Percentiles rank a stretch among this genome's conserved stretches.
Conservation (phyloP, 2,113 vertebrate species). For the Trachemys scripta region DNA sequence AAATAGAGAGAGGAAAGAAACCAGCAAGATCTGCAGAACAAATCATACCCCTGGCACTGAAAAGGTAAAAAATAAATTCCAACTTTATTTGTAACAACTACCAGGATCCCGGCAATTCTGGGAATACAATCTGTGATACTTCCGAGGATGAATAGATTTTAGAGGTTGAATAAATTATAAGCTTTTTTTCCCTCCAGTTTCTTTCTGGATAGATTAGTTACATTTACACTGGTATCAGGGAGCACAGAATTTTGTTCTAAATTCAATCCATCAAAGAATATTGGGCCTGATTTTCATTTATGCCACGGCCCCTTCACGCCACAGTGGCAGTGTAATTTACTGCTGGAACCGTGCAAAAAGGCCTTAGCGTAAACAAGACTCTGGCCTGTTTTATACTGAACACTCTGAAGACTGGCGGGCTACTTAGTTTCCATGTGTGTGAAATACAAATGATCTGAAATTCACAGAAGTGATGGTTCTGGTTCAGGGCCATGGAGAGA, state of each 20-base stretch:
- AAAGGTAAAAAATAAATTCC: not conserved
- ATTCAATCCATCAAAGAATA: conserved; percentile 8
- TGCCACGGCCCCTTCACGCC: not conserved
- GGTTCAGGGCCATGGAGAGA: conserved; percentile 16
- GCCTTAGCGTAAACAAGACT: not conserved
- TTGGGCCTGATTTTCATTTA: not conserved
- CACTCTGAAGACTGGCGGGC: conserved; percentile 48
- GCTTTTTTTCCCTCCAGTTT: not conserved
- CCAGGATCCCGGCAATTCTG: accelerated
- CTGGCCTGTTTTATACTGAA: conserved; percentile 28
- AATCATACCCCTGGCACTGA: accelerated
- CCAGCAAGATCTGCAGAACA: not conserved
- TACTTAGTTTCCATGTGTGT: conserved; percentile 51
- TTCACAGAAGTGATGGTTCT: conserved; percentile 61
- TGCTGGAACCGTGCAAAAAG: not conserved
- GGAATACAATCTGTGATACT: not conserved
- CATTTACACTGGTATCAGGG: not conserved
- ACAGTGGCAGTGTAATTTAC: conserved; percentile 27
- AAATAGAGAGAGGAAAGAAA: not conserved
- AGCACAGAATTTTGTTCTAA: not conserved
- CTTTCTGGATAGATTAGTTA: conserved; percentile 12
- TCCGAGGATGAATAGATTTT: not conserved
- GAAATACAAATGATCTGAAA: conserved; percentile 33
- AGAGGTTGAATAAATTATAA: not conserved
- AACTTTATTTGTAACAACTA: not conserved